A percentile compares a stretch with the other conserved stretches of the same genome.
Evolutionary conservation across 2,797 vertebrate species (phyloP).

Genomic region (Vireo griseus): DNA sequence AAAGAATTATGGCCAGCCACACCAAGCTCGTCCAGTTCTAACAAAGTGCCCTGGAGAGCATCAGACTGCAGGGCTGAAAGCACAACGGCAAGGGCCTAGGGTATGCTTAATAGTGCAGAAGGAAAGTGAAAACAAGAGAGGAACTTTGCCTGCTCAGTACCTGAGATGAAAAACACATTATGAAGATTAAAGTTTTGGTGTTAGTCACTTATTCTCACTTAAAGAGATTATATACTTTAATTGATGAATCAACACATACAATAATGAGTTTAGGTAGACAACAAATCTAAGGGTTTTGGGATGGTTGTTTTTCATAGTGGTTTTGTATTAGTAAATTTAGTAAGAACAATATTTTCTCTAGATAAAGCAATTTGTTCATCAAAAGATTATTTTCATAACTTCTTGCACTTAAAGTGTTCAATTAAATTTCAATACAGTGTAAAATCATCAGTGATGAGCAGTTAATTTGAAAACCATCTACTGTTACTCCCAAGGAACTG

Average conservation of each 20-base stretch:
- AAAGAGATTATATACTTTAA: not conserved
- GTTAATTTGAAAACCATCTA: not conserved
- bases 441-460: not conserved
- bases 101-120: not conserved
- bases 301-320: not conserved
- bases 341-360: not conserved
- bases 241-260: not conserved
- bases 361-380: not conserved
- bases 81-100: rapidly evolving
- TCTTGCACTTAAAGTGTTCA: not conserved
- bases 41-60: not conserved
- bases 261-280: not conserved
- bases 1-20: not conserved
- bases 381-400: not conserved
- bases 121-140: not conserved
- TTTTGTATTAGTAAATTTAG: not conserved
- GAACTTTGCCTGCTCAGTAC: not conserved
- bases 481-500: not conserved
- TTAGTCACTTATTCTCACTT: not conserved
- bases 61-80: not conserved
- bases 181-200: not conserved
- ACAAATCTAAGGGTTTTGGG: not conserved
- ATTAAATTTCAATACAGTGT: not conserved
- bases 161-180: not conserved
- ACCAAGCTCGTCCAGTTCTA: not conserved